phyloP scores from a whole-genome alignment of 37 sponge, comb jelly and placozoan species.

The Hormiphora californensis region DNA sequence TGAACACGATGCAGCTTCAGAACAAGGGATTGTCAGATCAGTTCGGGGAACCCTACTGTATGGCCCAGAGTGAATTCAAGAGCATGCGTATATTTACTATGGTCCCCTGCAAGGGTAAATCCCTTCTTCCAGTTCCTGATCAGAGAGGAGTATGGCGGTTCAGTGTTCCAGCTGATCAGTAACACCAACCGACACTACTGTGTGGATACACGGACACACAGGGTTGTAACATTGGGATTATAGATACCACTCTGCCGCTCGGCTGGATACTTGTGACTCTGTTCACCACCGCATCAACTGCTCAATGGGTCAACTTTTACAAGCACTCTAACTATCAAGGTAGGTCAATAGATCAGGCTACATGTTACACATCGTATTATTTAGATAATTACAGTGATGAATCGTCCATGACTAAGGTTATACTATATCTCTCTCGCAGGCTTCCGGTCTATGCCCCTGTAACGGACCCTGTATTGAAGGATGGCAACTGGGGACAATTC shows the following conservation, averaged over 20 bases:
- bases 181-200: neutral
- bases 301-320: neutral
- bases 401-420: neutral
- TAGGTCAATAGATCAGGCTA: too few relatives aligned
- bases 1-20: neutral
- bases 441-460: neutral
- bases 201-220: too few relatives aligned
- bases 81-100: neutral
- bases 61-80: neutral
- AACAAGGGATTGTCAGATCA: neutral
- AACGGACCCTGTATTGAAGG: neutral
- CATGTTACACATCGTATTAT: too few relatives aligned
- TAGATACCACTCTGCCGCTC: neutral
- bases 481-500: neutral
- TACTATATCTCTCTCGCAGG: neutral
- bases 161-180: neutral
- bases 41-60: neutral
- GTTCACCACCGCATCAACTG: neutral
- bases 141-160: neutral
- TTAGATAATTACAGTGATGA: neutral
- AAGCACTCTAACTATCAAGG: neutral
- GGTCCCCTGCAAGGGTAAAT: conserved; percentile 5
- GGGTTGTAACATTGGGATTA: neutral
- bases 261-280: neutral
- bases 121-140: conserved; percentile 2